phyloP scores from a whole-genome alignment of 2,888 invertebrate genomes.

The Nomada hirtipes region DNA sequence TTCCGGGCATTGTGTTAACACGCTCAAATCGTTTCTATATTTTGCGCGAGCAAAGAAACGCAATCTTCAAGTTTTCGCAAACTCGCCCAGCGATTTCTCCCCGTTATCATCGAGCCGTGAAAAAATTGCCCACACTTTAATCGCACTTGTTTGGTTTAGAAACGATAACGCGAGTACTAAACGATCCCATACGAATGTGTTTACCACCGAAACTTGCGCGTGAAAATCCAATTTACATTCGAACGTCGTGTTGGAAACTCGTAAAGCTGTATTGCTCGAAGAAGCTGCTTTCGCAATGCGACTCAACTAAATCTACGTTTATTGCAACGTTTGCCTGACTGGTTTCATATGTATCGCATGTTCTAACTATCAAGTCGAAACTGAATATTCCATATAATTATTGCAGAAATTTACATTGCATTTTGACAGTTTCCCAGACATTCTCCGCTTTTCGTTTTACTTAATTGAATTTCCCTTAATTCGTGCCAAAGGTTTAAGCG shows the following conservation, averaged over 20 bases:
- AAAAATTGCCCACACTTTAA: conserved; percentile 70
- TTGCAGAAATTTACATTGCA: no score
- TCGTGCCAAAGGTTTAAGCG: no score
- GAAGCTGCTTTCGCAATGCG: conserved; percentile 13
- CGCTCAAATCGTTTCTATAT: conserved; percentile 37
- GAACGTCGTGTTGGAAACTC: conserved; percentile 52
- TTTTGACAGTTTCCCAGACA: no score
- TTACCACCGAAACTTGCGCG: conserved; percentile 74
- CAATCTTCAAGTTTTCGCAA: conserved; percentile 42
- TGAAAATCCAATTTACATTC: conserved; percentile 68
- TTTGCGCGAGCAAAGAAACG: conserved; percentile 46
- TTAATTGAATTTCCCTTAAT: no score
- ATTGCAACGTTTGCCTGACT: neutral
- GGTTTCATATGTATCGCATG: no score
- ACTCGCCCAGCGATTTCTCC: conserved; percentile 33
- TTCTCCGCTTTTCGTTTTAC: no score
- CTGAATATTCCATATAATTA: no score
- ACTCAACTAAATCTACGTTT: conserved; percentile 34
- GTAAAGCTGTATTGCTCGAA: conserved; percentile 5
- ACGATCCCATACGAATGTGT: conserved; percentile 77
- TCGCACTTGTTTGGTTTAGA: conserved; percentile 67
- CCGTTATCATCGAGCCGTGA: conserved; percentile 60
- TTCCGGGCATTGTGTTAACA: conserved; percentile 35
- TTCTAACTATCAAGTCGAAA: no score
- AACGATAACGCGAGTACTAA: conserved; percentile 70